These are phyloP conservation scores for Galendromus occidentalis DNA, from an alignment of 1,140 invertebrate genomes.

Conservation along the genomic window DNA sequence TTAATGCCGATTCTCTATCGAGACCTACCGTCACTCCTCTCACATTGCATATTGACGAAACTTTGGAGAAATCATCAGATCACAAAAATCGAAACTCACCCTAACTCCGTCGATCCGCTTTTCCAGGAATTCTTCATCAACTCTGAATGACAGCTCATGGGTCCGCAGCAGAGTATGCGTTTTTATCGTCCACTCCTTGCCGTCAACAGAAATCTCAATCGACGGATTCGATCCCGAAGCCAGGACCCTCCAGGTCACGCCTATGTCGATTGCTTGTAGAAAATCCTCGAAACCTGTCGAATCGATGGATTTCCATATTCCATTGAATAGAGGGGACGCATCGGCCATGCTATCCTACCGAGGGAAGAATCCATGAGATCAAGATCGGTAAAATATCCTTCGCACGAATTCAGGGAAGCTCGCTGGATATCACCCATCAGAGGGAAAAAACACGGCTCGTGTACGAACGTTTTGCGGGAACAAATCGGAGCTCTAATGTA, in stretches of 20 bases:
- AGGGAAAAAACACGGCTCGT: too few species aligned
- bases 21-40: too few species aligned
- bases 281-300: neutral
- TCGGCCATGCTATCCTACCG: neutral
- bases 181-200: constrained; percentile 36
- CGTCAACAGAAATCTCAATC: neutral
- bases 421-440: too few species aligned
- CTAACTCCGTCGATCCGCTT: constrained; percentile 51
- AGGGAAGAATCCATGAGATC: too few species aligned
- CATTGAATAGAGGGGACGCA: neutral
- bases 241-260: neutral
- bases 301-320: neutral
- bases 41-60: neutral
- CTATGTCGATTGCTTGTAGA: neutral
- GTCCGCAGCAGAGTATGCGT: constrained; percentile 55
- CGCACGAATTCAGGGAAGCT: too few species aligned
- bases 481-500: too few species aligned
- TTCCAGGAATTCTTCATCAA: constrained; percentile 63
- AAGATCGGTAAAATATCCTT: too few species aligned
- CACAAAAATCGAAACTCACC: neutral
- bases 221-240: neutral
- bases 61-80: neutral
- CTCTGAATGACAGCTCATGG: constrained; percentile 48
- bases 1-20: too few species aligned
- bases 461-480: too few species aligned